phyloP scores from a whole-genome alignment of 2,113 vertebrate species.

The Pleuronectes platessa region DNA sequence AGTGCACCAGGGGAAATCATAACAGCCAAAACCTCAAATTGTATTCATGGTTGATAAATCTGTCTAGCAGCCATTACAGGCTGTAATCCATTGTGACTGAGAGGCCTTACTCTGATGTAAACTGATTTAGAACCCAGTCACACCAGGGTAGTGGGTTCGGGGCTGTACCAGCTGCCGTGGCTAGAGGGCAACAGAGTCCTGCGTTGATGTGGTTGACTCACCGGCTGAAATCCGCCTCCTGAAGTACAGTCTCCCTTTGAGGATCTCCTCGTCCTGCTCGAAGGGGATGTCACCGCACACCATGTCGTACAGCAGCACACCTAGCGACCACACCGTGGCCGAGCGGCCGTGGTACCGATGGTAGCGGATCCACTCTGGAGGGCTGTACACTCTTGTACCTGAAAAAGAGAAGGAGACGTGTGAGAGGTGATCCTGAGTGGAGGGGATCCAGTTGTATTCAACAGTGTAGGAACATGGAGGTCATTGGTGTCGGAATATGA shows the following conservation, averaged over 20 bases:
- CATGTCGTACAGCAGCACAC: constrained; percentile 97
- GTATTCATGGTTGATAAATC: constrained; percentile 1
- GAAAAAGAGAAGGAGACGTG: background rate
- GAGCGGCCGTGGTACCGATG: constrained; percentile 97
- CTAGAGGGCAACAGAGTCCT: constrained; percentile 67
- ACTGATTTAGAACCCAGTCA: background rate
- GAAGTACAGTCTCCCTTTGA: constrained; percentile 91
- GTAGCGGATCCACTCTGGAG: constrained; percentile 97
- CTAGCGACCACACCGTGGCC: constrained; percentile 96
- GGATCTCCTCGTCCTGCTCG: constrained; percentile 96
- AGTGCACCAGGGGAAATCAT: constrained; percentile 16
- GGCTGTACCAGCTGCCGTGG: constrained; percentile 37
- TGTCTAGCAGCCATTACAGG: constrained; percentile 7
- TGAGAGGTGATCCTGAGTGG: background rate
- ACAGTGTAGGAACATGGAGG: background rate
- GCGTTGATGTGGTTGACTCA: constrained; percentile 66
- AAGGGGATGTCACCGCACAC: constrained; percentile 99
- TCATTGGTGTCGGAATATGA: background rate
- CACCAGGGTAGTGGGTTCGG: background rate
- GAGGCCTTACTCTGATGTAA: constrained; percentile 13
- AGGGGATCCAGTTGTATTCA: background rate
- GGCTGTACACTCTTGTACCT: constrained; percentile 98
- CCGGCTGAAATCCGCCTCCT: constrained; percentile 92
- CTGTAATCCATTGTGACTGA: constrained; percentile 14
- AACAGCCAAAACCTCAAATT: background rate